These are phyloP conservation scores for Omphaloscelis lunosa DNA, from an alignment of 2,888 invertebrate species.

Conservation along the genomic window DNA sequence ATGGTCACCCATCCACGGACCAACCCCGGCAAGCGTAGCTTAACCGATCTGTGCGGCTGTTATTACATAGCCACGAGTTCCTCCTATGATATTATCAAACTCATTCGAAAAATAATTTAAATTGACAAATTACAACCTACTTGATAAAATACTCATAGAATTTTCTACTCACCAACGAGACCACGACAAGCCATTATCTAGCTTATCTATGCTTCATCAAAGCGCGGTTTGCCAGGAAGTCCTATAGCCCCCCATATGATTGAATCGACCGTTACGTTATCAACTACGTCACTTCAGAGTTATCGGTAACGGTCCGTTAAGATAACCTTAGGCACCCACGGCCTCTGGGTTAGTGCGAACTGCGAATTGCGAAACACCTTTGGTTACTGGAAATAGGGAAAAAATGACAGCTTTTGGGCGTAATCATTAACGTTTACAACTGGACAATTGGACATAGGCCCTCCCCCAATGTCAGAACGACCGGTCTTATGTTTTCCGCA, in stretches of 20 bases:
- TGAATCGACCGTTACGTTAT: slow-evolving; percentile 41
- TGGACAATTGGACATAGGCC: too few species aligned
- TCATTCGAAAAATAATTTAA: too few species aligned
- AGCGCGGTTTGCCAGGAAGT: slow-evolving; percentile 28
- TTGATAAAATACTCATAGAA: not conserved
- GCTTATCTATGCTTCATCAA: not conserved
- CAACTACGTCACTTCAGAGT: slow-evolving; percentile 22
- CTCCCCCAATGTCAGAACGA: too few species aligned
- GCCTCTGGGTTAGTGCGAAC: slow-evolving; percentile 27
- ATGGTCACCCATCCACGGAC: too few species aligned
- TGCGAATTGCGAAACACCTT: not conserved
- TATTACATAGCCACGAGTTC: too few species aligned
- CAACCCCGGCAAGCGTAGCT: too few species aligned
- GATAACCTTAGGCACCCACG: slow-evolving; percentile 43
- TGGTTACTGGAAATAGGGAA: not conserved
- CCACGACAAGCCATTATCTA: not conserved
- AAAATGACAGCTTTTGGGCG: not conserved
- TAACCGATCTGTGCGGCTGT: too few species aligned
- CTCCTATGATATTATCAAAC: too few species aligned
- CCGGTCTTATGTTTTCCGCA: too few species aligned
- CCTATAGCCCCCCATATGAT: slow-evolving; percentile 35
- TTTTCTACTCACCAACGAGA: not conserved
- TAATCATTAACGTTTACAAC: not conserved
- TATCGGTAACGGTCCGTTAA: slow-evolving; percentile 30
- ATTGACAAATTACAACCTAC: too few species aligned